These are phyloP conservation scores for Podarcis muralis DNA, from an alignment of 2,113 vertebrate genomes.

Conservation along the genomic window DNA sequence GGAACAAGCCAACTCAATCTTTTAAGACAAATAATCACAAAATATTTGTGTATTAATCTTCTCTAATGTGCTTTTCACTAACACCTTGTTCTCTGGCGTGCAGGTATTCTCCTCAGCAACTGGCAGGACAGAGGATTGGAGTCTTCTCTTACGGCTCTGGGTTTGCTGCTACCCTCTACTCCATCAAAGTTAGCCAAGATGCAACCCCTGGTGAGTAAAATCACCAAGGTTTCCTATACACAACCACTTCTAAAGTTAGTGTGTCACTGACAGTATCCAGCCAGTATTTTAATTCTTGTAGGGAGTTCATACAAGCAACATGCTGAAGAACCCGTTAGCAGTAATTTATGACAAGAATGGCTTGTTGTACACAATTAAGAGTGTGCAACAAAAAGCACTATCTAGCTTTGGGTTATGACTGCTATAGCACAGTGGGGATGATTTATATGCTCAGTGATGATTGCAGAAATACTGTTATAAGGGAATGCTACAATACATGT, in stretches of 20 bases:
- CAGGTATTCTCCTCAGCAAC: constrained; percentile 84
- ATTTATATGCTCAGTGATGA: not conserved
- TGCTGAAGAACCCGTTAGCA: not conserved
- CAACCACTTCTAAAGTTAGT: not conserved
- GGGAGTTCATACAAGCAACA: not conserved
- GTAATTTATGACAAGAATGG: not conserved
- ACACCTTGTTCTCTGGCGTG: not conserved
- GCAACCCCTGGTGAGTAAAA: constrained; percentile 88
- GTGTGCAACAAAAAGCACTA: not conserved
- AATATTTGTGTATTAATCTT: not conserved
- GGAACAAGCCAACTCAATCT: not conserved
- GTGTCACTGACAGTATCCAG: not conserved
- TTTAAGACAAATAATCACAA: not conserved
- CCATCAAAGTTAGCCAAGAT: constrained; percentile 90
- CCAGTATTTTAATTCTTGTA: not conserved
- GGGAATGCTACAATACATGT: too few species aligned
- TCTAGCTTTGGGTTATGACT: not conserved
- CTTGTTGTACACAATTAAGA: not conserved
- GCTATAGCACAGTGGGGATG: not conserved
- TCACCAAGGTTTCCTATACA: not conserved
- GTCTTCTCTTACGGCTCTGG: constrained; percentile 97
- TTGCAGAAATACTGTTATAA: not conserved
- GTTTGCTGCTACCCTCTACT: constrained; percentile 95
- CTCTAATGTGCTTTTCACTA: not conserved
- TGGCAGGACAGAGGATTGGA: constrained; percentile 90